Conservation (phyloP, 2,113 vertebrate species). For the Typhlomys cinereus region DNA sequence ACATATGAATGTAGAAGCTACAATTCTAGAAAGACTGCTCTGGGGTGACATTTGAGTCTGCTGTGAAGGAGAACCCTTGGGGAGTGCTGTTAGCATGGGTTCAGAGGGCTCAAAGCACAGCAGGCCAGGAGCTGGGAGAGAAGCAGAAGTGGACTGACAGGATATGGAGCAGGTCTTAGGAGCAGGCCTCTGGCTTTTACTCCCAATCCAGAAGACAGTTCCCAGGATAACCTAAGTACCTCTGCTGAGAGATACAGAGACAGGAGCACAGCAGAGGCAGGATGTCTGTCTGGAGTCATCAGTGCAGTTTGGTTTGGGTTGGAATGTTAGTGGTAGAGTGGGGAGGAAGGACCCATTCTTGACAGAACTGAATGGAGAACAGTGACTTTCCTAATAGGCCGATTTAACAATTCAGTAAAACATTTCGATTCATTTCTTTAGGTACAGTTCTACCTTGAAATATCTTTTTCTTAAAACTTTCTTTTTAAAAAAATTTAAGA, state of each 20-base stretch:
- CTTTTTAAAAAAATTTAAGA: background rate
- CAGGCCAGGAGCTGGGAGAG: rapidly evolving
- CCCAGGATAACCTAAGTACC: background rate
- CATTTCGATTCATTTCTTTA: background rate
- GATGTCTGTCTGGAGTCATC: background rate
- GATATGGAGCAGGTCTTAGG: rapidly evolving
- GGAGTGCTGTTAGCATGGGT: background rate
- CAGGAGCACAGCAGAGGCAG: background rate
- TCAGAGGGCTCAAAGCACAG: background rate
- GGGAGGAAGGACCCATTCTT: background rate
- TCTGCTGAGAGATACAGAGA: background rate
- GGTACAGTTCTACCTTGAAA: background rate
- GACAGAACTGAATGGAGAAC: background rate
- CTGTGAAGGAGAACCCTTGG: background rate
- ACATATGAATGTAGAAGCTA: background rate
- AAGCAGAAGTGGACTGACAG: background rate
- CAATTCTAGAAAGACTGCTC: background rate
- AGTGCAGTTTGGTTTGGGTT: background rate
- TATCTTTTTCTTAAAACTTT: conserved; percentile 9
- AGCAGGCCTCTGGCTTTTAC: background rate
- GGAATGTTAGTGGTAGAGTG: background rate
- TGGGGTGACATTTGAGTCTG: background rate
- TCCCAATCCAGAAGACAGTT: background rate
- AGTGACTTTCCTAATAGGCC: background rate
- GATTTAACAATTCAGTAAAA: background rate